These are phyloP conservation scores for Lithophane socia DNA, from an alignment of 2,888 invertebrate genomes.

Conservation along the genomic window DNA sequence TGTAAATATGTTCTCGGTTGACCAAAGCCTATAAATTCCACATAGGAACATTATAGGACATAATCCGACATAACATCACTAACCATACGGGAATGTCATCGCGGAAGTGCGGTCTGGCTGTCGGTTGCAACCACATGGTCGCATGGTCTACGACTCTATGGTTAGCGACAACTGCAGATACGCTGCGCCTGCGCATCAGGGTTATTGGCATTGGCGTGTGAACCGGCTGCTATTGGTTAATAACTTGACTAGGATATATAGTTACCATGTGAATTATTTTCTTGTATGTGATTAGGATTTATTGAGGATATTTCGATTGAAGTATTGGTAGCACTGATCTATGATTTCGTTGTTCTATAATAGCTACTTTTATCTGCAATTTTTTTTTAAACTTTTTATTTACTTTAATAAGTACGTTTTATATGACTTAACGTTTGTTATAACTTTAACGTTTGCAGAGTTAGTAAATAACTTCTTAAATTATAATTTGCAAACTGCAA, in stretches of 20 bases:
- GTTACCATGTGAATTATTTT: not conserved
- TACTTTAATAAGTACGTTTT: too few relatives aligned
- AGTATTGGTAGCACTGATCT: not conserved
- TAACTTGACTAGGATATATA: not conserved
- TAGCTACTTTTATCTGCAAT: not conserved
- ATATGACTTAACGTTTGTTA: too few relatives aligned
- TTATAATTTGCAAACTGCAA: too few relatives aligned
- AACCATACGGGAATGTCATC: constrained; percentile 54
- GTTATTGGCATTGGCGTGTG: constrained; percentile 62
- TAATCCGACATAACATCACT: constrained; percentile 22
- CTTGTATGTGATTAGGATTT: not conserved
- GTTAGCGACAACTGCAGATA: constrained; percentile 49
- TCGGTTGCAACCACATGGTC: constrained; percentile 52
- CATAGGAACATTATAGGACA: constrained; percentile 9
- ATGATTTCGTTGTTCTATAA: not conserved
- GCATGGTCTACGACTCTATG: constrained; percentile 40
- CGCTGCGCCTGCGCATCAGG: constrained; percentile 52
- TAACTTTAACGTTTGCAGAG: too few relatives aligned
- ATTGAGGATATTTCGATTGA: not conserved
- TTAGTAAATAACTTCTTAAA: too few relatives aligned
- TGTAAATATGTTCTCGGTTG: too few relatives aligned
- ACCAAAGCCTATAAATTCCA: not conserved
- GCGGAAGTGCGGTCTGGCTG: constrained; percentile 60
- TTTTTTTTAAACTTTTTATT: too few relatives aligned
- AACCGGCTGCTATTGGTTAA: constrained; percentile 27